Percentiles rank a stretch among this genome's conserved stretches.
Evolutionary conservation across 2,888 invertebrate genomes (phyloP).

Genomic region (Masnerella sp.): DNA sequence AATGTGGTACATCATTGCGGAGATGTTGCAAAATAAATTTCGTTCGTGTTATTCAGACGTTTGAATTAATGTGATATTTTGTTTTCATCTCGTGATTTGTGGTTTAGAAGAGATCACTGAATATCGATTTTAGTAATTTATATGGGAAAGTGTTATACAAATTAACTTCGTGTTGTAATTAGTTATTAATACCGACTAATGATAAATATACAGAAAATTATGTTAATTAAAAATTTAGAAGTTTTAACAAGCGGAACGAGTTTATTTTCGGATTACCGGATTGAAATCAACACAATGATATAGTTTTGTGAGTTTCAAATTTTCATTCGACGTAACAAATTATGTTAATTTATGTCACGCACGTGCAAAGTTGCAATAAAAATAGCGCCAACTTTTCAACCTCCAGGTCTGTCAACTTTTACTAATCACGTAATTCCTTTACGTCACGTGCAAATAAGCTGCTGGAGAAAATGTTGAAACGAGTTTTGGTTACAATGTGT

Average conservation of each 20-base stretch:
- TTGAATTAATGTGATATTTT: neutral
- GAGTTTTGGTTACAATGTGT: conserved; percentile 29
- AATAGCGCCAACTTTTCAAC: neutral
- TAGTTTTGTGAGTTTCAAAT: too few relatives aligned
- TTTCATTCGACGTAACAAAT: too few relatives aligned
- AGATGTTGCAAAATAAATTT: neutral
- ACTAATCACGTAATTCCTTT: conserved; percentile 41
- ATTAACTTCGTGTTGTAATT: too few relatives aligned
- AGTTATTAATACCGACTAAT: too few relatives aligned
- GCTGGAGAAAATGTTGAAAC: conserved; percentile 22
- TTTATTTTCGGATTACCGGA: too few relatives aligned
- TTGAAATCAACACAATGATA: too few relatives aligned
- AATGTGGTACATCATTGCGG: neutral
- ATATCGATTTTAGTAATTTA: conserved; percentile 4
- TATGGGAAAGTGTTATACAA: neutral
- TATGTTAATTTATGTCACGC: too few relatives aligned
- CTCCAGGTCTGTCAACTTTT: conserved; percentile 27
- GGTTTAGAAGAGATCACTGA: neutral
- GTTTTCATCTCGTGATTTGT: neutral
- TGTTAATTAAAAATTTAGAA: neutral
- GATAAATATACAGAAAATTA: too few relatives aligned
- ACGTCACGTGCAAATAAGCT: conserved; percentile 22
- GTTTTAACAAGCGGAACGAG: too few relatives aligned
- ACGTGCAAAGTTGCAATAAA: neutral
- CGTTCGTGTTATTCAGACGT: too few relatives aligned